Base-by-base conservation (phyloP, 2,888 invertebrate genomes). In the Ptychoptera albimana region DNA sequence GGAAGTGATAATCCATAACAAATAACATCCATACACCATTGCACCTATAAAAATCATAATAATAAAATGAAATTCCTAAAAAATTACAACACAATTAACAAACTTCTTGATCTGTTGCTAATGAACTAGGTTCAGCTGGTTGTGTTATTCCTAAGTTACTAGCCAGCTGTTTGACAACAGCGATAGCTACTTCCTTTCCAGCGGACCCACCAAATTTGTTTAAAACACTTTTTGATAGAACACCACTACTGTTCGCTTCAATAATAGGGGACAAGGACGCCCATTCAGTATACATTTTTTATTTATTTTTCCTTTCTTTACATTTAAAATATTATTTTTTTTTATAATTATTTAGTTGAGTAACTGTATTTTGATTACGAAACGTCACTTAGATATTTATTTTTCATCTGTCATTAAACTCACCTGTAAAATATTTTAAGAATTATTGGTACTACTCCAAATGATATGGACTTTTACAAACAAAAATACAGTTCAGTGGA, bases 1-100 rank as follows among this genome's bases (percentile, higher is more conserved):
- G 93, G 92, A 38, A 96, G 69, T 11, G 89, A 86, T 5, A 97
- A 71, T 0, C 96, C 94, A 66, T 80, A 93, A 55, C 94, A 86
- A 49, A 96, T 79, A 11, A 84, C 84, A 64, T 84, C 83, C 70
- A 85, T 77, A 48, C 84, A 84, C 84, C 84, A 85, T 60, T 79
- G 77, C 40, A 94, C 91, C 86, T 89, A 23, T 13, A n/a, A 42
- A 5, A 23, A 5, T 2, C 11, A n/a, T 16, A 15, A 37, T 23
- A 23, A 7, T 23, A 23, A 7, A 23, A 23, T 5, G 7, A 23
- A 23, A 23, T 23, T 5, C 23, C 3, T 23, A 5, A 5, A 13
- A 23, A 23, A 7, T 23, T 5, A 23, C 23, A 5, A 23, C 23
- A 23, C 23, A 23, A 23, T 23, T 39, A 39, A 40, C 47, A 52